These are phyloP conservation scores for Uria aalge DNA, from an alignment of 2,113 vertebrate species.

Conservation along the genomic window DNA sequence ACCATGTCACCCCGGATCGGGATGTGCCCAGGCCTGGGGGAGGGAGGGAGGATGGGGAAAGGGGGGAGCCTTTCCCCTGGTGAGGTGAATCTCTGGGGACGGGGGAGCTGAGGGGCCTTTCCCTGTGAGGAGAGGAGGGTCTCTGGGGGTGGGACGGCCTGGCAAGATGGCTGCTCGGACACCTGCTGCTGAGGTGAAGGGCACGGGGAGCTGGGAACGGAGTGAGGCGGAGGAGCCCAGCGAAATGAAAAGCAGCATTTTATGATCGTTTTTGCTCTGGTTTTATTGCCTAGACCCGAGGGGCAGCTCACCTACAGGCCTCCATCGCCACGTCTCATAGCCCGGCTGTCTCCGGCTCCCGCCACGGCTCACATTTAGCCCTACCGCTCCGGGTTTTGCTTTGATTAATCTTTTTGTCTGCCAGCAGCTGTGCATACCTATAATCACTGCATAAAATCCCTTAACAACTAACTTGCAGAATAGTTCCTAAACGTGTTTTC, in stretches of 20 bases:
- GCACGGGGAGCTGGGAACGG: too few species aligned
- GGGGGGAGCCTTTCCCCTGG: too few species aligned
- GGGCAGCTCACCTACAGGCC: not conserved
- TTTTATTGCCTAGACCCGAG: not conserved
- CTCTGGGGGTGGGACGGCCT: not conserved
- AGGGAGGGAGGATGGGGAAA: not conserved
- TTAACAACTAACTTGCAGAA: not conserved
- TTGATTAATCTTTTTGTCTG: not conserved
- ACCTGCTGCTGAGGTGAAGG: not conserved
- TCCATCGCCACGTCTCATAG: not conserved
- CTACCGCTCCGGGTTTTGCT: fast-evolving
- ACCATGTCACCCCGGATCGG: not conserved
- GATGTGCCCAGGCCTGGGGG: not conserved
- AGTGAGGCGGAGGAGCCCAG: not conserved
- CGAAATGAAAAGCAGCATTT: not conserved
- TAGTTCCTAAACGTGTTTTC: not conserved
- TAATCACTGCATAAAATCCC: not conserved
- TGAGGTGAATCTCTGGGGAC: not conserved
- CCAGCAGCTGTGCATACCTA: not conserved
- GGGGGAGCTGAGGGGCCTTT: not conserved
- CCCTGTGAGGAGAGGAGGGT: not conserved
- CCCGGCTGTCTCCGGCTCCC: not conserved
- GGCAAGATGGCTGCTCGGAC: not conserved
- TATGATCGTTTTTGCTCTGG: fast-evolving
- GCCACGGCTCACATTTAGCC: too few species aligned